A percentile compares a stretch with the other conserved stretches of the same genome.
These are phyloP conservation scores for Drosophila teissieri DNA, from an alignment of 1,140 invertebrate species.

Conservation along the genomic window DNA sequence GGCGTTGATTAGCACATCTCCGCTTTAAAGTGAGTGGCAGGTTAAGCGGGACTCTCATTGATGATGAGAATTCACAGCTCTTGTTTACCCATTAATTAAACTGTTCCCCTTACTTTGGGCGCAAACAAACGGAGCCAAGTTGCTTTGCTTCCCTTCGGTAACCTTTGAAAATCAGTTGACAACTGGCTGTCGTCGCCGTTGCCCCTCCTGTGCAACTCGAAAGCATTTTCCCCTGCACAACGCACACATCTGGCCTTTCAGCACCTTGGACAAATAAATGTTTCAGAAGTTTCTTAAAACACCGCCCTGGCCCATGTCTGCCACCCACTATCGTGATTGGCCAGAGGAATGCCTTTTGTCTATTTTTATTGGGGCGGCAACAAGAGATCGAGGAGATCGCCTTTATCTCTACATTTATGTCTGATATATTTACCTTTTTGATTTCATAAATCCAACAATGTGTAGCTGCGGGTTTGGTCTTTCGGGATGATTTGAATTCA, in stretches of 20 bases:
- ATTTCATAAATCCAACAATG: constrained; percentile 79
- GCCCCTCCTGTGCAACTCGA: constrained; percentile 17
- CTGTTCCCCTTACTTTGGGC: constrained; percentile 1
- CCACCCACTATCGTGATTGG: constrained; percentile 11
- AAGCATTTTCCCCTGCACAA: constrained; percentile 5
- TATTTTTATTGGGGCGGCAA: constrained; percentile 68
- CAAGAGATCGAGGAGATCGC: constrained; percentile 36
- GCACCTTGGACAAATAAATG: constrained; percentile 74
- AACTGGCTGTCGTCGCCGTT: constrained; percentile 45
- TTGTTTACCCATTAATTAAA: constrained; percentile 45
- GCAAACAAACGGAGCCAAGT: constrained; percentile 14
- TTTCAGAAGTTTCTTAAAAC: constrained; percentile 40
- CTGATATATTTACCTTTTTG: constrained; percentile 76
- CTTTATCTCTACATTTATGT: constrained; percentile 12
- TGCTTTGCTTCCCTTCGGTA: constrained; percentile 2
- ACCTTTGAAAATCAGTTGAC: constrained; percentile 61
- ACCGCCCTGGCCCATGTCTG: neutral
- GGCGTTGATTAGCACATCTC: neutral
- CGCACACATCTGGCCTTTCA: constrained; percentile 55
- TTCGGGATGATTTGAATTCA: constrained; percentile 28
- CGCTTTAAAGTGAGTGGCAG: neutral
- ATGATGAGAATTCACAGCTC: constrained; percentile 14
- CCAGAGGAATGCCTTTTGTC: constrained; percentile 54
- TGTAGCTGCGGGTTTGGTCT: constrained; percentile 19
- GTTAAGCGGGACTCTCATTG: constrained; percentile 1